Evolutionary conservation across 2,113 vertebrate species (phyloP).

Genomic region (Indri indri): DNA sequence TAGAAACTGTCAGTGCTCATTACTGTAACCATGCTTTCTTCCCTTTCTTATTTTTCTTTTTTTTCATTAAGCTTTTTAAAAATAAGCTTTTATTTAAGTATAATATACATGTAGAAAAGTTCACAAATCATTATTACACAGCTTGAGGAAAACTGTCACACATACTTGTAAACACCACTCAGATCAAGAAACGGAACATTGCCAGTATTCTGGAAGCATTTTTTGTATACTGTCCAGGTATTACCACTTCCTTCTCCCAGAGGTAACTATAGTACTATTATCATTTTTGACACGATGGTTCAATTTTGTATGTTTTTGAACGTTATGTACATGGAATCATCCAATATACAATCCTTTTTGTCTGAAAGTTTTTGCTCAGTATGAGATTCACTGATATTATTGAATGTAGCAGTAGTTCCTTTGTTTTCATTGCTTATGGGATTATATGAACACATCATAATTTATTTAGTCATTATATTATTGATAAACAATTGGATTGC

Average conservation of each 20-base stretch:
- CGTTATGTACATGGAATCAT: background rate
- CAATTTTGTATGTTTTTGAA: background rate
- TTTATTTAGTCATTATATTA: background rate
- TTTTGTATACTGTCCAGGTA: background rate
- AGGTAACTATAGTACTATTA: background rate
- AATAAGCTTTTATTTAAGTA: background rate
- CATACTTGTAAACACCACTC: background rate
- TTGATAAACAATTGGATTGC: background rate
- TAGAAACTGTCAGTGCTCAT: background rate
- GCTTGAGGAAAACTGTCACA: background rate
- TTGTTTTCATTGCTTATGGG: background rate
- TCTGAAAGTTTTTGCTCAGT: background rate
- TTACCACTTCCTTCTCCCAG: background rate
- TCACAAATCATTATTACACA: background rate
- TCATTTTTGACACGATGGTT: background rate
- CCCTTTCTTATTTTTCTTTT: background rate
- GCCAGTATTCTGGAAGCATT: background rate
- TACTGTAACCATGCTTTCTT: background rate
- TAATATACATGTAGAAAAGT: background rate
- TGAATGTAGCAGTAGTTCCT: background rate
- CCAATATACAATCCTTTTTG: background rate
- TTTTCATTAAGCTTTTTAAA: background rate
- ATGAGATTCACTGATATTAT: background rate
- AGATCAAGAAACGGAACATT: background rate
- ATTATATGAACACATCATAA: background rate